Percentiles rank a stretch among this genome's conserved stretches.
phyloP scores from a whole-genome alignment of 2,113 vertebrate species.

The cat (Felis catus) region DNA sequence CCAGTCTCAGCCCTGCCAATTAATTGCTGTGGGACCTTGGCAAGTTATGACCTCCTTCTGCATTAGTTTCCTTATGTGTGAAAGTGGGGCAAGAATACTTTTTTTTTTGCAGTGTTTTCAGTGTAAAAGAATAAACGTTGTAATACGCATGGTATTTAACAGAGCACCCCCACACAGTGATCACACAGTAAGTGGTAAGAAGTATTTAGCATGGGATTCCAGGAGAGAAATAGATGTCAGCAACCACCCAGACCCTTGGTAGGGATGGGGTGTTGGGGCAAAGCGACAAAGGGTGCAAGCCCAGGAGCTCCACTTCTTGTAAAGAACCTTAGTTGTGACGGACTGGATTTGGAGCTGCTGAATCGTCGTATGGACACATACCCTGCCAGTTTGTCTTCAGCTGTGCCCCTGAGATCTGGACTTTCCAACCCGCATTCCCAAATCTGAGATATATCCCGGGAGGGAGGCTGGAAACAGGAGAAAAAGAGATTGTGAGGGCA shows the following conservation, averaged over 20 bases:
- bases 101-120: neutral
- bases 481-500: neutral
- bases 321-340: neutral
- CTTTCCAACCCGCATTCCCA: neutral
- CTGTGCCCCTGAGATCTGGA: neutral
- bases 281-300: neutral
- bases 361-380: no score
- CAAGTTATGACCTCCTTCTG: neutral
- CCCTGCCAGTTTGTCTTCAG: neutral
- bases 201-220: neutral
- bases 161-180: no score
- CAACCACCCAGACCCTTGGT: neutral
- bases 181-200: neutral
- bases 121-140: neutral
- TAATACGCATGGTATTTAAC: rapidly evolving
- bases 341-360: neutral
- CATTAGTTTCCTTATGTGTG: slow-evolving; percentile 7
- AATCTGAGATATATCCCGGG: neutral
- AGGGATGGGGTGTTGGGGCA: neutral
- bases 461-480: neutral
- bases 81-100: neutral
- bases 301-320: neutral
- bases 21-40: neutral
- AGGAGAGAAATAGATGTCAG: neutral
- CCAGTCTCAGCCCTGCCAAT: neutral